Base-by-base conservation (phyloP, 2,888 invertebrate species). In the Drosophila antonietae region DNA sequence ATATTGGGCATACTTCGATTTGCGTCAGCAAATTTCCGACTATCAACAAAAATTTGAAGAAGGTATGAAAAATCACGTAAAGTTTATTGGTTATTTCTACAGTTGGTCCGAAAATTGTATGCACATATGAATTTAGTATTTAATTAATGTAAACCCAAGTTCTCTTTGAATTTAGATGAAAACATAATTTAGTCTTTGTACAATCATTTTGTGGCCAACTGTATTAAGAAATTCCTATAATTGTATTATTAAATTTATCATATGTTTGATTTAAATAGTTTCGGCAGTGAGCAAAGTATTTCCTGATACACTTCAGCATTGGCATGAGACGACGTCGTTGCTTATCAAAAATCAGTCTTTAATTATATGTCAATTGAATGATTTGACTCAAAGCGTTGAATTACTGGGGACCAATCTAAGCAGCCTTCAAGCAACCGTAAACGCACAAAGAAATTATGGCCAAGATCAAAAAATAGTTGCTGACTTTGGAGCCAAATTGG, bases 281-380 rank as follows among this genome's bases (percentile, higher is more conserved):
- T 93, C 95, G 92, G 95, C 95, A 70, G 95, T 95, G 88, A 96
- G 95, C 91, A 95, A 95, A 91, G 94, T 95, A 68, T 94, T 96
- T 78, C 95, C 95, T 58, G 96, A 96, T 90, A 95, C 95, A 2
- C 91, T 96, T 58, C 96, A 96, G 92, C 94, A 95, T 88, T 96
- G 95, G 91, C 96, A 96, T 90, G 95, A 96, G 14, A 94, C 95
- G 9, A 95, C 95, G 12, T 95, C 95, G 88, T 95, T 95, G 80
- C 93, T 96, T 49, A 94, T 95, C 71, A 94, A 95, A 74, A 96
- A 96, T 91, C 95, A 96, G 80, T 95, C 94, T 35, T 93, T 93
- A 59, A 93, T 96, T 59, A 94, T 94, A 79, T 91, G 91, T 56
- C 94, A 95, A 80, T 92, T 96, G 23, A 93, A 93, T 2, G 94